Evolutionary conservation across 1,140 invertebrate species (phyloP).

Genomic region (Artemia franciscana): DNA sequence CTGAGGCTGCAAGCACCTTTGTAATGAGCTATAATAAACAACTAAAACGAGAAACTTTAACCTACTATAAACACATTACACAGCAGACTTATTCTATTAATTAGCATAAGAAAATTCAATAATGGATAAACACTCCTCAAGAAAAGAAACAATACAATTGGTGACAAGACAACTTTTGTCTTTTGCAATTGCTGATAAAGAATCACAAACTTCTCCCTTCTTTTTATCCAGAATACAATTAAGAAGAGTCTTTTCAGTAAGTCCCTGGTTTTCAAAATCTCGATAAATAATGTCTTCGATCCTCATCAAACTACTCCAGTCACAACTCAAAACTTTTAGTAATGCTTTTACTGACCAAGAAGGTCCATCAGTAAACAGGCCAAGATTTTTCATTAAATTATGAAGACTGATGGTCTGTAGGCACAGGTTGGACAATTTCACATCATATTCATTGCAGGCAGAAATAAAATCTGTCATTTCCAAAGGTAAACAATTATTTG

Average conservation of each 20-base stretch:
- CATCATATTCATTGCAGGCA: neutral
- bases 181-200: neutral
- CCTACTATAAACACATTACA: too few relatives aligned
- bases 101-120: neutral
- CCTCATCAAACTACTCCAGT: neutral
- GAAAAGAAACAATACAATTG: neutral
- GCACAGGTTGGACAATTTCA: neutral
- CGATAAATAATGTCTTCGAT: neutral
- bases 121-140: neutral
- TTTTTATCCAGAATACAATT: neutral
- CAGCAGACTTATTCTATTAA: too few relatives aligned
- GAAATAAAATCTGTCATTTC: neutral
- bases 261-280: neutral
- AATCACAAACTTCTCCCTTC: neutral
- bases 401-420: neutral
- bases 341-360: neutral
- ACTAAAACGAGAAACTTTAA: too few relatives aligned
- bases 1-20: too few relatives aligned
- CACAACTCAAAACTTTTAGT: neutral
- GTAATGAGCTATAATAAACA: too few relatives aligned
- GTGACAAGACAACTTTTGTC: neutral
- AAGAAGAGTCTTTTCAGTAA: neutral
- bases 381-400: neutral
- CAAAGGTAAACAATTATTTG: conserved; percentile 19
- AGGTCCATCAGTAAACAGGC: neutral